phyloP scores from a whole-genome alignment of 1,140 invertebrate species.

The Lepidotrigona ventralis region DNA sequence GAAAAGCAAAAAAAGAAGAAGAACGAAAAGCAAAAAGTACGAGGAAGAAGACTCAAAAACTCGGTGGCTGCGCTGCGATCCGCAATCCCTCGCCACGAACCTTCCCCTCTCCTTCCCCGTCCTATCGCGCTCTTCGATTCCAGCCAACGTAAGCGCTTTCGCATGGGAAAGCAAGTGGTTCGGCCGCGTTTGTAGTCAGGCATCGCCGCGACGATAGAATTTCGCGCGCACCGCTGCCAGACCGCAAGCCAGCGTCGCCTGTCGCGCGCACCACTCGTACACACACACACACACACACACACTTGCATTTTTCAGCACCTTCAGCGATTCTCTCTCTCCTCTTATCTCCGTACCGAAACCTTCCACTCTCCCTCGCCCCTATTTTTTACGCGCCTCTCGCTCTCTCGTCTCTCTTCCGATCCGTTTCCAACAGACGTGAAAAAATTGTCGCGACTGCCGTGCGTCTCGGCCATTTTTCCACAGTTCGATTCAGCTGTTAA shows the following conservation, averaged over 20 bases:
- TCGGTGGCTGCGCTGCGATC: slow-evolving; percentile 36
- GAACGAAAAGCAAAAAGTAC: slow-evolving; percentile 11
- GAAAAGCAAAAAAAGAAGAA: neutral
- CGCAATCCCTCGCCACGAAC: slow-evolving; percentile 55
- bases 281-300: slow-evolving; percentile 47
- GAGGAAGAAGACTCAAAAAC: slow-evolving; percentile 45
- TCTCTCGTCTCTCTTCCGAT: no score
- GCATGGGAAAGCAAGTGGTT: slow-evolving; percentile 65
- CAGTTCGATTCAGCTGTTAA: no score
- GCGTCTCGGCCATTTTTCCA: no score
- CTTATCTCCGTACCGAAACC: neutral
- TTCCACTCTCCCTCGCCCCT: slow-evolving; percentile 8
- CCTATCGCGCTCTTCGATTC: slow-evolving; percentile 16
- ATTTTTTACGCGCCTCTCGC: neutral
- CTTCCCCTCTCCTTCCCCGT: neutral
- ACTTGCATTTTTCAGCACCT: slow-evolving; percentile 64
- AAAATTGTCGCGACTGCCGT: no score
- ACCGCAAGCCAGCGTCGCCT: slow-evolving; percentile 49
- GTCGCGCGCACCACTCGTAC: slow-evolving; percentile 48
- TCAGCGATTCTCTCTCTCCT: slow-evolving; percentile 42
- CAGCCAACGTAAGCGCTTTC: slow-evolving; percentile 66
- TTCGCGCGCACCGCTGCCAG: slow-evolving; percentile 33
- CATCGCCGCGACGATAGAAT: slow-evolving; percentile 53
- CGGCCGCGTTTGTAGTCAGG: slow-evolving; percentile 57
- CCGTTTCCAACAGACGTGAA: no score